These are phyloP conservation scores for Amblyjoppa fuscipennis DNA, from an alignment of 2,888 invertebrate species.

Conservation along the genomic window DNA sequence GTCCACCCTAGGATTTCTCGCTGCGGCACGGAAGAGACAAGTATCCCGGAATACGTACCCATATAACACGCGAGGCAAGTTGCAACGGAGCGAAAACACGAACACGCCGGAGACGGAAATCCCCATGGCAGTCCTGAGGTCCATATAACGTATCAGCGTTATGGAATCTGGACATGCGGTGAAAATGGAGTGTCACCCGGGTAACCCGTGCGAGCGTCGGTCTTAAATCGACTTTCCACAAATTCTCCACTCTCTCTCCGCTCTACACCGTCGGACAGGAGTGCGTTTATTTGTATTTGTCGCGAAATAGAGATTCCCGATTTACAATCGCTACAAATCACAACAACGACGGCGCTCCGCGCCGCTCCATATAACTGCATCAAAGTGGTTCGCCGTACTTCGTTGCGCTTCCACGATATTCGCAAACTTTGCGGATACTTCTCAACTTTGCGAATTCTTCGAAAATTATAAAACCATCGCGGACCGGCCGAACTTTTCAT, in stretches of 20 bases:
- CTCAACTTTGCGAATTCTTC: neutral
- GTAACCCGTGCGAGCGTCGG: neutral
- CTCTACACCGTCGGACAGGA: neutral
- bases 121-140: neutral
- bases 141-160: conserved; percentile 9
- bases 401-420: neutral
- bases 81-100: conserved; percentile 6
- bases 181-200: conserved; percentile 21
- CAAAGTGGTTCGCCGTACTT: neutral
- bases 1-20: neutral
- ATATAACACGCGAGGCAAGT: neutral
- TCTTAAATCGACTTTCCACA: conserved; percentile 27
- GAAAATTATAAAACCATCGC: neutral
- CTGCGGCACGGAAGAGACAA: neutral
- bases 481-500: neutral
- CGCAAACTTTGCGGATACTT: neutral
- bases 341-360: neutral
- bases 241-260: conserved; percentile 3
- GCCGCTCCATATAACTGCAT: neutral
- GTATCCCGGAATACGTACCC: neutral
- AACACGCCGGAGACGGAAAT: neutral
- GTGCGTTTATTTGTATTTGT: conserved; percentile 11
- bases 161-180: conserved; percentile 23
- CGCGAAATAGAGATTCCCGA: neutral
- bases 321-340: conserved; percentile 13